Base-by-base conservation (phyloP, 2,888 invertebrate species). In the Andrena camellia region DNA sequence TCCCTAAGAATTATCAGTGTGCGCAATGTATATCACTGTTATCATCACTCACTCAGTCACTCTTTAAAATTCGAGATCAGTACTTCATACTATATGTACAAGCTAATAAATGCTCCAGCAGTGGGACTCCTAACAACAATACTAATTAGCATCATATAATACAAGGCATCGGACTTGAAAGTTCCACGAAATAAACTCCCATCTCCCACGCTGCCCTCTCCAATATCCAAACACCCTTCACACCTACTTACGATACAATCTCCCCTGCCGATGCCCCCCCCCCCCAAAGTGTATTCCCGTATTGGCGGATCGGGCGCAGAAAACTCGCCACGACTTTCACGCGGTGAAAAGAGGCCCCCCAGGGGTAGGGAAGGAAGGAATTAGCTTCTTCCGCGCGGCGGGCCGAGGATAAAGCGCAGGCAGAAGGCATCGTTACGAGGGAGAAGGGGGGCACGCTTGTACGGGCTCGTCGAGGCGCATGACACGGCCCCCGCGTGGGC, bases 381-480 rank as follows among this genome's bases (percentile, higher is more conserved):
- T 84, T 78, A 74, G 67, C 80, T 80, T 84, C 84, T 86, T 80
- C 73, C 86, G 81, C 78, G 63, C 76, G 59, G 68, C 64, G 77
- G 42, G 52, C 48, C 73, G 78, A 59, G 72, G 67, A 84, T 76
- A 78, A 86, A 81, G 63, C 52, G 52, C 1, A 33, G 57, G 71
- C 20, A 62, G 60, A 59, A 71, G 73, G 63, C 20, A 10, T 50
- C 64, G 48, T 17, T 48, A 48, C 66, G 68, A 10, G 26, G 35
- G 31, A 59, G 42, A 42, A 42, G 13, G 42, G 71, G 78, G 62
- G 48, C 69, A 78, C 73, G 83, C 74, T 83, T 83, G 77, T 79
- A 60, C 63, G 60, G 62, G 62, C 31, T 74, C 78, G 13, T 70
- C 54, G 78, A 72, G 63, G 78, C 80, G 75, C 77, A 62, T 64